Conservation (phyloP, 2,797 vertebrate genomes). For the Danionella dracula region DNA sequence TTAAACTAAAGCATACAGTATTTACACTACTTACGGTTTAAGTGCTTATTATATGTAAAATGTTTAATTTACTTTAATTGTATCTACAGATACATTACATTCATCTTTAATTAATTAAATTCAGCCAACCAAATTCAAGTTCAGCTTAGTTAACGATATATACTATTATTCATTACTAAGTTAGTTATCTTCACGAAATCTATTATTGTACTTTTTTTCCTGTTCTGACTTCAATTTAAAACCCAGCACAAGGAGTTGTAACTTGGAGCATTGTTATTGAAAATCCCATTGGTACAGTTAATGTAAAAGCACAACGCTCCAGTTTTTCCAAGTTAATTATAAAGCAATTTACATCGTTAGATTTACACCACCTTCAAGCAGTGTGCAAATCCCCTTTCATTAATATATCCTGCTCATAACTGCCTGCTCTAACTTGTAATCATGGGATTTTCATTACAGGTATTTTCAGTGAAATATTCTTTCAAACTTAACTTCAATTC, state of each 20-base stretch:
- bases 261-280: not conserved
- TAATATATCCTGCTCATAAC: not conserved
- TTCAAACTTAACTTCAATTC: not conserved
- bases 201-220: not conserved
- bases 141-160: too few relatives aligned
- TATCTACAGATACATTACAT: too few relatives aligned
- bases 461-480: not conserved
- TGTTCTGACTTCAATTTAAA: not conserved
- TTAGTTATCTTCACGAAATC: too few relatives aligned
- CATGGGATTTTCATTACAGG: not conserved
- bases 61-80: too few relatives aligned
- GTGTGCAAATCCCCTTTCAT: conserved; percentile 18
- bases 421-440: not conserved
- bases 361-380: conserved; percentile 46
- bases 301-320: conserved; percentile 52
- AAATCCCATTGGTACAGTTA: conserved; percentile 46
- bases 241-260: not conserved
- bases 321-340: conserved; percentile 53
- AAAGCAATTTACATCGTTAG: conserved; percentile 46
- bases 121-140: too few relatives aligned
- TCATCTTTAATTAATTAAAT: too few relatives aligned
- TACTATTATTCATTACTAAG: too few relatives aligned
- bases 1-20: too few relatives aligned
- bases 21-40: too few relatives aligned
- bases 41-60: too few relatives aligned